A percentile compares a stretch with the other conserved stretches of the same genome.
phyloP scores from a whole-genome alignment of 2,888 invertebrate species.

The Tillus elongatus region DNA sequence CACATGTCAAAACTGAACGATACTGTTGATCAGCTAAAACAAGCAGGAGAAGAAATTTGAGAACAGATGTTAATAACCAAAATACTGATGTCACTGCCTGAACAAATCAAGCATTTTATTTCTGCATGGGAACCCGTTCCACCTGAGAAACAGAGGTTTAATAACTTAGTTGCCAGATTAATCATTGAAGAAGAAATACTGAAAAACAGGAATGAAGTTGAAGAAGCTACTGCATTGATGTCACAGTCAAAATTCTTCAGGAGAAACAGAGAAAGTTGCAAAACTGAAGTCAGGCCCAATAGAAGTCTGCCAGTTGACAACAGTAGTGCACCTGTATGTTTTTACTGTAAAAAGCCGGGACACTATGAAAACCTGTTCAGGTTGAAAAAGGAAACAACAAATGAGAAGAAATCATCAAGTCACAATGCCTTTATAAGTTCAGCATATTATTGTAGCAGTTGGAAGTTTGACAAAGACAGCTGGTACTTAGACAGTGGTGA shows the following conservation, averaged over 20 bases:
- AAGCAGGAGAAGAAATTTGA: slow-evolving; percentile 5
- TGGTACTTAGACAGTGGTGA: slow-evolving; percentile 1
- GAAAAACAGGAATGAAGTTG: slow-evolving; percentile 2
- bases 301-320: no score
- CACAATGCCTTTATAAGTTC: no score
- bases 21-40: slow-evolving; percentile 4
- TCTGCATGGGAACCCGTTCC: slow-evolving; percentile 19
- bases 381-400: no score
- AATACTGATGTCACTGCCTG: slow-evolving; percentile 12
- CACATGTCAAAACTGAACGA: slow-evolving; percentile 6
- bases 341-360: not conserved
- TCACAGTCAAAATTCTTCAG: no score
- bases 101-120: slow-evolving; percentile 8
- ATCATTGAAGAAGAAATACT: slow-evolving; percentile 7
- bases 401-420: no score
- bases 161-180: slow-evolving; percentile 17
- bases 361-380: not conserved
- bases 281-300: no score
- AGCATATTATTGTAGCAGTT: no score
- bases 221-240: no score
- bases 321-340: no score
- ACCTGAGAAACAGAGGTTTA: slow-evolving; percentile 16
- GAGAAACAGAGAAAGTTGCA: no score
- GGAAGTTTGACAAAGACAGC: no score
- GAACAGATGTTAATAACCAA: slow-evolving; percentile 10